Conservation (phyloP, 2,113 vertebrate species). For the Pterocles burchelli region DNA sequence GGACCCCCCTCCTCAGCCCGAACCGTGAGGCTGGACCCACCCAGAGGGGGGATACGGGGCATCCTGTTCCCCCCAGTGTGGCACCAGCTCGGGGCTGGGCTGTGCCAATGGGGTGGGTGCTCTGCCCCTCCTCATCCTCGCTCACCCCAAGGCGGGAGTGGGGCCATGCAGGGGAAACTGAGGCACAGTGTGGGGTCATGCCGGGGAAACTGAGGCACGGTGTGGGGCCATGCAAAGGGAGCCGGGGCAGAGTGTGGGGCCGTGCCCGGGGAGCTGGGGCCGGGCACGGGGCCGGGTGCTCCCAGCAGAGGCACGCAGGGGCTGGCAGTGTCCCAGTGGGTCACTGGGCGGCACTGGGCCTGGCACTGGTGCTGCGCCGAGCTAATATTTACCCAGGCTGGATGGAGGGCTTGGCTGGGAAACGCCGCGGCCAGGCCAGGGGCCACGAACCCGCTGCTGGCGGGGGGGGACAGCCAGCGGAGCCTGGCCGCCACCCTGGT, state of each 20-base stretch:
- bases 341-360: background rate
- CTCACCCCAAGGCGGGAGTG: accelerated
- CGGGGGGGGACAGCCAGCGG: accelerated
- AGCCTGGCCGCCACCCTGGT: background rate
- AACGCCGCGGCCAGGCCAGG: background rate
- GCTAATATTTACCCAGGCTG: conserved; percentile 28
- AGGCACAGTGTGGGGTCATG: background rate
- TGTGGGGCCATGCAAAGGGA: accelerated
- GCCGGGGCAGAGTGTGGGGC: too few species aligned
- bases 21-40: accelerated
- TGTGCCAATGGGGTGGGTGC: background rate
- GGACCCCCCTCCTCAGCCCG: accelerated
- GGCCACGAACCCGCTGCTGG: background rate
- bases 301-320: background rate
- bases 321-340: background rate
- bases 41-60: background rate
- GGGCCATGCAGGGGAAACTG: background rate
- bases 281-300: background rate
- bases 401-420: background rate
- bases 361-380: background rate
- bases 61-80: background rate
- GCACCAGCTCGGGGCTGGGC: background rate
- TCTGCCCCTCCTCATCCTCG: background rate
- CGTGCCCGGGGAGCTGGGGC: accelerated
- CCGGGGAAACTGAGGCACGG: background rate